Evolutionary conservation across 2,113 vertebrate species (phyloP).

Genomic region (Elachura formosa): DNA sequence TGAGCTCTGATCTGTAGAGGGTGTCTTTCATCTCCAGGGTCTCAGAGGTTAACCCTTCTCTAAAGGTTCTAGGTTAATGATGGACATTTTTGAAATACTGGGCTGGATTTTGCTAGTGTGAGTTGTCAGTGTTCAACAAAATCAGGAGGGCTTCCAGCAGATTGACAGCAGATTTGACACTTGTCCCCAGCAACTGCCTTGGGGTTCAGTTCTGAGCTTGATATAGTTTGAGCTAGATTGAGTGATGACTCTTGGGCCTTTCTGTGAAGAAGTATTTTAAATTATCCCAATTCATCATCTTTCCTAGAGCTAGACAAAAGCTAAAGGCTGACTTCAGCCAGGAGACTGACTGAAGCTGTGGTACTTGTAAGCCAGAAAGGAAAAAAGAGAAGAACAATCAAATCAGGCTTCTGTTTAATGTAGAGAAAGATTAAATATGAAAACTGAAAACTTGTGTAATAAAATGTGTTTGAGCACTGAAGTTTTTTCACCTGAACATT

Average conservation of each 20-base stretch:
- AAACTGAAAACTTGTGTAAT: neutral
- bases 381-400: neutral
- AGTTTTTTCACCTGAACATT: neutral
- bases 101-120: neutral
- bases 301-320: neutral
- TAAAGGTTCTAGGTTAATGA: neutral
- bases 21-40: neutral
- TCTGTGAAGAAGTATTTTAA: constrained; percentile 9
- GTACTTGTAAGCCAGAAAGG: neutral
- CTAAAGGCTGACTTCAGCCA: neutral
- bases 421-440: neutral
- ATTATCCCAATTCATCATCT: neutral
- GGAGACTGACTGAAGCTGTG: neutral
- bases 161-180: neutral
- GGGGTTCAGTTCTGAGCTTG: neutral
- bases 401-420: neutral
- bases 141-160: neutral
- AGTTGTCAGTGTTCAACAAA: neutral
- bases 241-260: neutral
- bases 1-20: neutral
- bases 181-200: neutral
- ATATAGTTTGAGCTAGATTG: no score
- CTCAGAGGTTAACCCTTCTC: neutral
- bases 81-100: neutral
- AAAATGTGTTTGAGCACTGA: neutral